Evolutionary conservation across 2,797 vertebrate genomes (phyloP).

Genomic region (Chiloscyllium punctatum): DNA sequence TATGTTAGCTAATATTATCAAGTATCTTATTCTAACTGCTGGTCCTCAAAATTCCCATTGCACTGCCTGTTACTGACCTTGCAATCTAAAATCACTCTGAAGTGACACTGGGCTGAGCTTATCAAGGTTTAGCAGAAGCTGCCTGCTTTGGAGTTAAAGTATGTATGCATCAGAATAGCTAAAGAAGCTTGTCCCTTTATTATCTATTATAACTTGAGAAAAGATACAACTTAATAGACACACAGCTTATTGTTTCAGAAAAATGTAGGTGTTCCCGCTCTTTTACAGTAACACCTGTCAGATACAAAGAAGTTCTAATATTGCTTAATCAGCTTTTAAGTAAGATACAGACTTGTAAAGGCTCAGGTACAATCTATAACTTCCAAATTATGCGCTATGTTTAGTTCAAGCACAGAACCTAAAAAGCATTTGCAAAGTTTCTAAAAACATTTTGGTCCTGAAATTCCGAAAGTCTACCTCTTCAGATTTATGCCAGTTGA

Average conservation of each 20-base stretch:
- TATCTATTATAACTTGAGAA: not conserved
- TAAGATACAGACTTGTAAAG: not conserved
- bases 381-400: not conserved
- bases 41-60: too few relatives aligned
- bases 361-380: not conserved
- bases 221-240: not conserved
- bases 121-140: too few relatives aligned
- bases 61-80: too few relatives aligned
- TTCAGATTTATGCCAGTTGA: not conserved
- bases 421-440: not conserved
- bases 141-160: too few relatives aligned
- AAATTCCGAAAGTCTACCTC: not conserved
- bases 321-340: slow-evolving; percentile 38
- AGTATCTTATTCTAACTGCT: too few relatives aligned
- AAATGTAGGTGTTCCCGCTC: not conserved
- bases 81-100: too few relatives aligned
- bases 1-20: too few relatives aligned
- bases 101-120: too few relatives aligned
- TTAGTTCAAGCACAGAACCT: not conserved
- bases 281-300: slow-evolving; percentile 38
- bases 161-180: too few relatives aligned
- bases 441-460: not conserved
- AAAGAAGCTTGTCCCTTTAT: not conserved
- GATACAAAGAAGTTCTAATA: slow-evolving; percentile 42
- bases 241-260: not conserved